Conservation (phyloP, 2,888 invertebrate genomes). For the Ischnura elegans region DNA sequence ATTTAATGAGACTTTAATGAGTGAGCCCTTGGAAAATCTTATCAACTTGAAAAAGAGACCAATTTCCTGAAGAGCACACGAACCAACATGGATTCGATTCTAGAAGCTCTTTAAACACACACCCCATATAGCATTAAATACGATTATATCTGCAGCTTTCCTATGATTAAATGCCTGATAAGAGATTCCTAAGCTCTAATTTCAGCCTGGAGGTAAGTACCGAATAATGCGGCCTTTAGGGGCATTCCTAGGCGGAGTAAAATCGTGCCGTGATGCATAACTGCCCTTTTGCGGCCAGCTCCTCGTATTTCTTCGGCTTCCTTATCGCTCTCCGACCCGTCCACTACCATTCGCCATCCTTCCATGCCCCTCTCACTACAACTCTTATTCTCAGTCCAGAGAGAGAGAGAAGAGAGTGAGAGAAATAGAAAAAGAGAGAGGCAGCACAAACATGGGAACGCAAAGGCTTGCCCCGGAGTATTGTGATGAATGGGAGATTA, state of each 20-base stretch:
- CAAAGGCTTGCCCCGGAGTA: conserved; percentile 36
- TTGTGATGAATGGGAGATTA: conserved; percentile 62
- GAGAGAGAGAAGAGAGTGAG: too few species aligned
- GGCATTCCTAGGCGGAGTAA: background rate
- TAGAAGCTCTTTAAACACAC: too few species aligned
- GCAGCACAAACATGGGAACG: conserved; percentile 40
- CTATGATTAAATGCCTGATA: background rate
- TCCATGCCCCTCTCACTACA: background rate
- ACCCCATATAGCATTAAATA: too few species aligned
- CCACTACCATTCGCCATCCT: background rate
- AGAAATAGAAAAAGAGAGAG: background rate
- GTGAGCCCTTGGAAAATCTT: too few species aligned
- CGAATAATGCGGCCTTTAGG: background rate
- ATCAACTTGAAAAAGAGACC: too few species aligned
- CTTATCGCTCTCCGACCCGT: background rate
- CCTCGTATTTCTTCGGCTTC: background rate
- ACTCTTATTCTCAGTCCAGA: background rate
- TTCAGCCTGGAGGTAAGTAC: background rate
- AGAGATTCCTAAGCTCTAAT: background rate
- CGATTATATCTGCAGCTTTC: too few species aligned
- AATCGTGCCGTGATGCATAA: background rate
- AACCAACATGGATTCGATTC: too few species aligned
- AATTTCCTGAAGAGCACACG: too few species aligned
- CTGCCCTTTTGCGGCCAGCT: background rate
- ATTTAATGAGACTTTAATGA: too few species aligned